Evolutionary conservation across 2,888 invertebrate genomes (phyloP), one percentile per base, ranked within the genome.

Genomic region (Noctua janthe): DNA sequence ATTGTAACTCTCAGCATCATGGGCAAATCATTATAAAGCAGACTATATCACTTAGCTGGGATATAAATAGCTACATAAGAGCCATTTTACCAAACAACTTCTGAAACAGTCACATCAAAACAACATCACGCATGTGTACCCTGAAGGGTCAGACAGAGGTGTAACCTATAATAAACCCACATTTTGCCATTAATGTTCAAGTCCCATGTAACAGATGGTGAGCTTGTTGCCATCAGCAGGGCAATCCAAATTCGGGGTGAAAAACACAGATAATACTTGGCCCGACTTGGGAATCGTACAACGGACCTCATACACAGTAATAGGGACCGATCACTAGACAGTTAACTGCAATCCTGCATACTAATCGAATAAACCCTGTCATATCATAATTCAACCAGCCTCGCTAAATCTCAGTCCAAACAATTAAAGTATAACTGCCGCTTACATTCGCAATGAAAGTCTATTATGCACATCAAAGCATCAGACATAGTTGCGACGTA

Each of bases 341-440:
- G n/a, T 62, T 29, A 29, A 62, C 59, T 62, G 13, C 29, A 73
- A 73, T 62, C 64, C 20, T 73, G 39, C 43, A 47, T 1, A 17
- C 56, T 51, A 73, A 83, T 70, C 73, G 3, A 76, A 74, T 64
- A 66, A 69, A 64, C 23, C 54, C 23, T 2, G 23, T 23, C 70
- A 62, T 73, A 51, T 29, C 72, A 66, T 67, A 64, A 67, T 47
- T 74, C 29, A 47, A 23, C 39, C 54, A 23, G 39, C 64, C 39
- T 49, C 71, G 43, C 59, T 39, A 76, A 85, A 79, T 83, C 83
- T 76, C 74, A 70, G 69, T 66, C 20, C 76, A 43, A 71, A 47
- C 64, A 85, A 69, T 85, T 82, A 85, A 74, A 64, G 71, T 86
- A 86, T 85, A 74, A 76, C 74, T 85, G 79, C 69, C 83, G 56